Evolutionary conservation across 2,888 invertebrate species (phyloP).

Genomic region (Allacma fusca): DNA sequence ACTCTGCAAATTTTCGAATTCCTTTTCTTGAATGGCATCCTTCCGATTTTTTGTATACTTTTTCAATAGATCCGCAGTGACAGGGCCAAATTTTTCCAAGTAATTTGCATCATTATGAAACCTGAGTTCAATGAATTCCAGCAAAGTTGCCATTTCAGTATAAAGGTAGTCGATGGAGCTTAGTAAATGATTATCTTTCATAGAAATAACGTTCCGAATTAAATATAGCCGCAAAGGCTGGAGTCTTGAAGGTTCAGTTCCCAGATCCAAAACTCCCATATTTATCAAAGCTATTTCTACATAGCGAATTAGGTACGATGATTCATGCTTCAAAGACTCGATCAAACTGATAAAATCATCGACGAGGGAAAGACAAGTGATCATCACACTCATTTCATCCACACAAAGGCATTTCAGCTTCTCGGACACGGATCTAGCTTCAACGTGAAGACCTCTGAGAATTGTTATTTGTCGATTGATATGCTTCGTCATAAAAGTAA

Average conservation of each 20-base stretch:
- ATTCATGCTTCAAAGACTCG: slow-evolving; percentile 37
- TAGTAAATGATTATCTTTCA: slow-evolving; percentile 38
- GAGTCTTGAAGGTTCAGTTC: slow-evolving; percentile 18
- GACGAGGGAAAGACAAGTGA: slow-evolving; percentile 27
- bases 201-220: slow-evolving; percentile 36
- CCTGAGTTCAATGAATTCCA: slow-evolving; percentile 29
- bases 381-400: slow-evolving; percentile 28
- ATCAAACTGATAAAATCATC: slow-evolving; percentile 42
- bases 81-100: slow-evolving; percentile 37
- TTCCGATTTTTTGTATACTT: slow-evolving; percentile 37
- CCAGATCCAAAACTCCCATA: slow-evolving; percentile 35
- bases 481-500: slow-evolving; percentile 38
- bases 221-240: slow-evolving; percentile 33
- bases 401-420: background rate
- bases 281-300: slow-evolving; percentile 40
- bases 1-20: slow-evolving; percentile 28
- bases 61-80: slow-evolving; percentile 40
- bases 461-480: slow-evolving; percentile 28
- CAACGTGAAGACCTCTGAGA: slow-evolving; percentile 26
- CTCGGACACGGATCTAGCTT: slow-evolving; percentile 4
- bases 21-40: slow-evolving; percentile 37
- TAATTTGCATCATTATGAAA: slow-evolving; percentile 17
- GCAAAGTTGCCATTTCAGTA: slow-evolving; percentile 34
- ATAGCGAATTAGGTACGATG: slow-evolving; percentile 38
- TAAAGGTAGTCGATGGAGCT: slow-evolving; percentile 35